A percentile compares a stretch with the other conserved stretches of the same genome.
These are phyloP conservation scores for Carcina quercana DNA, from an alignment of 2,888 invertebrate genomes.

Conservation along the genomic window DNA sequence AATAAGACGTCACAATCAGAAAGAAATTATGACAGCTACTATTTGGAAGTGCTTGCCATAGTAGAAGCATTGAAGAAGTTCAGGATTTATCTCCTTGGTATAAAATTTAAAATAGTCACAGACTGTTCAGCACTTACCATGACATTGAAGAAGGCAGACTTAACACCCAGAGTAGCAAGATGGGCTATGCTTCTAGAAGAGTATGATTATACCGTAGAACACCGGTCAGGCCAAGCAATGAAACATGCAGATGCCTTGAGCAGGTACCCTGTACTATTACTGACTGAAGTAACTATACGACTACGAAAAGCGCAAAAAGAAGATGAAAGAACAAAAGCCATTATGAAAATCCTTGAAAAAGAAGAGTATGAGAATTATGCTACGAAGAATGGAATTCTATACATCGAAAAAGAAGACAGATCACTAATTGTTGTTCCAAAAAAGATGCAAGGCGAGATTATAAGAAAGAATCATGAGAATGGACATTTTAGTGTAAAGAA, in stretches of 20 bases:
- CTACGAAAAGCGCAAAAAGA: constrained; percentile 18
- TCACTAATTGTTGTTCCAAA: constrained; percentile 8
- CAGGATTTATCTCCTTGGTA: constrained; percentile 17
- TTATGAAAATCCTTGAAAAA: constrained; percentile 16
- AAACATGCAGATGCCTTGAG: constrained; percentile 22
- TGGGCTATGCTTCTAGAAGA: constrained; percentile 21
- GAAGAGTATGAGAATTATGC: constrained; percentile 14
- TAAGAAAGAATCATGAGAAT: constrained; percentile 13
- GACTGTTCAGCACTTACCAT: constrained; percentile 18
- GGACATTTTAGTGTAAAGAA: constrained; percentile 21
- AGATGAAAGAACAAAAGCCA: constrained; percentile 10
- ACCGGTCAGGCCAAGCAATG: constrained; percentile 18
- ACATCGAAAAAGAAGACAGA: constrained; percentile 12
- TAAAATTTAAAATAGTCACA: constrained; percentile 20
- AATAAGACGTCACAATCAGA: constrained; percentile 13
- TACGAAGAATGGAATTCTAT: constrained; percentile 13
- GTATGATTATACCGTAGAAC: constrained; percentile 21
- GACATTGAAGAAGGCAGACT: constrained; percentile 22
- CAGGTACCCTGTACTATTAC: constrained; percentile 11
- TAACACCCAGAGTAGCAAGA: constrained; percentile 21
- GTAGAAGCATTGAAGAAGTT: constrained; percentile 18
- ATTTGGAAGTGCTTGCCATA: constrained; percentile 18
- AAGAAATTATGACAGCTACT: constrained; percentile 17
- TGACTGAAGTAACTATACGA: constrained; percentile 15
- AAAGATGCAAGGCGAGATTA: constrained; percentile 8